Base-by-base conservation (phyloP, 2,888 invertebrate species). In the Erynnis tages region DNA sequence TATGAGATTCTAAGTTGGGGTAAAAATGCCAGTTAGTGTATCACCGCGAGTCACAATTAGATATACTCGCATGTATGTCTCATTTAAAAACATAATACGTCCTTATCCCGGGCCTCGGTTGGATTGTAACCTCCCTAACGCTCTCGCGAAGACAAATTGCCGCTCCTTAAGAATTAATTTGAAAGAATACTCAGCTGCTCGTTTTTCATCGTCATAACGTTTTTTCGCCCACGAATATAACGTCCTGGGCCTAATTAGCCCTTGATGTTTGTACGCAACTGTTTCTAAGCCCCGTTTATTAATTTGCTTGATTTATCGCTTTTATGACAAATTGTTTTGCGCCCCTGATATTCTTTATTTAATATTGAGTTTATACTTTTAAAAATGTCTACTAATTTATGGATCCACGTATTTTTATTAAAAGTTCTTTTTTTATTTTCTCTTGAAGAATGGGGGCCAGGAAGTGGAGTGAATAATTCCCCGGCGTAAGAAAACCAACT, bases 151-250 rank as follows among this genome's bases (percentile, higher is more conserved):
- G 74, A 76, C 70, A 73, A 74, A 76, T 74, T 64, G 71, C 63
- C 65, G 71, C 71, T 73, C 76, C 77, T 80, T 76, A 79, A 71
- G 76, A 80, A 86, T 82, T 85, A 85, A 85, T 88, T 85, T 80
- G 60, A 61, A 63, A 63, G 64, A 66, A 68, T 62, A 66, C 67
- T 65, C 71, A 65, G 67, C 66, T 57, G 66, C 65, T 72, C 73
- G 69, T 80, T 75, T 73, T 66, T 82, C 76, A 75, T 73, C 79
- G 76, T 82, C 79, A 76, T 76, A 77, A 73, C 62, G 65, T 60
- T 65, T 66, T 69, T 70, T 68, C 62, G 54, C 58, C 62, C 48
- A 57, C 54, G 54, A 57, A 66, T 69, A 66, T 62, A 68, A 69
- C 63, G 59, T 66, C 73, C 66, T 69, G 66, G 69, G 76, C 76